Evolutionary conservation across 2,888 invertebrate genomes (phyloP).

Genomic region (Operophtera brumata): DNA sequence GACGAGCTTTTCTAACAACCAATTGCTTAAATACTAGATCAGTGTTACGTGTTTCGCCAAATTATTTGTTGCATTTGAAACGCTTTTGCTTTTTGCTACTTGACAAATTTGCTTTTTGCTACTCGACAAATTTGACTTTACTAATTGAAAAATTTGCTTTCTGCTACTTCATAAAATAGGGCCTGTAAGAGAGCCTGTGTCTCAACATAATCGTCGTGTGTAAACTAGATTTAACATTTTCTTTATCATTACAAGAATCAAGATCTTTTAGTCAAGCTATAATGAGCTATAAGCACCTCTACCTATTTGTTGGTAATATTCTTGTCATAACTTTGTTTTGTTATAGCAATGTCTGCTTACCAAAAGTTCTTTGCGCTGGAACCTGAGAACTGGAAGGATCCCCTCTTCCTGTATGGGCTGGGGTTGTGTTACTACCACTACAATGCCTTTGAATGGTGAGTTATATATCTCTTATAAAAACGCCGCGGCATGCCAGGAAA

Average conservation of each 20-base stretch:
- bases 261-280: no score
- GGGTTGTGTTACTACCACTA: slow-evolving; percentile 98
- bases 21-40: background rate
- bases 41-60: no score
- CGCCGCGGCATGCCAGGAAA: background rate
- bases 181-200: no score
- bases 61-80: no score
- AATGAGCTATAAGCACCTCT: no score
- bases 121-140: no score
- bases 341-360: slow-evolving; percentile 97
- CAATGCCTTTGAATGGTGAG: slow-evolving; percentile 97
- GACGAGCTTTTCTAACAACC: no score
- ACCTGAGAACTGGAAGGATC: slow-evolving; percentile 92
- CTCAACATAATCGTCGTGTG: no score
- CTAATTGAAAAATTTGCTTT: no score
- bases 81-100: background rate
- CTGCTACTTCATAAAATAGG: no score
- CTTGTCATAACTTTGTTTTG: slow-evolving; percentile 28
- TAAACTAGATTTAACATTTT: no score
- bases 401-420: slow-evolving; percentile 95
- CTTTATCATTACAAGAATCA: no score
- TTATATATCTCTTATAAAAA: slow-evolving; percentile 39
- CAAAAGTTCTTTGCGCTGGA: slow-evolving; percentile 93
- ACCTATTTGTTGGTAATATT: background rate
- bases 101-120: background rate